Evolutionary conservation across 1,140 invertebrate genomes (phyloP).

Genomic region (Chironomus tepperi): DNA sequence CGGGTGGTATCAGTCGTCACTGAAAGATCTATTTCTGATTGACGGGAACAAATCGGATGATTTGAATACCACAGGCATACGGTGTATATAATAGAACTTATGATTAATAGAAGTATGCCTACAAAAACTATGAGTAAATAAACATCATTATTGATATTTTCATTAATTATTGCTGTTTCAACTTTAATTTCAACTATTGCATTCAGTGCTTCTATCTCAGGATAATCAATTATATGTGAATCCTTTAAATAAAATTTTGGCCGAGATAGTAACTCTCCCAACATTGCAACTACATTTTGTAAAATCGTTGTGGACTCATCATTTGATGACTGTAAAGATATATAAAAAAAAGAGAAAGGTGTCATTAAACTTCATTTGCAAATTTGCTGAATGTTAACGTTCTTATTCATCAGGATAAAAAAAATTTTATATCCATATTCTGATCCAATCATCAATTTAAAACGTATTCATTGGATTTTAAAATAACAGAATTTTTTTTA

Average conservation of each 20-base stretch:
- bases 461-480: too few relatives aligned
- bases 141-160: conserved; percentile 33
- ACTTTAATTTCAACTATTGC: conserved; percentile 73
- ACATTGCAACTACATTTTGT: conserved; percentile 51
- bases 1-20: conserved; percentile 48
- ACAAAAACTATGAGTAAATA: not conserved
- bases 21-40: conserved; percentile 44
- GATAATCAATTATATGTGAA: conserved; percentile 41
- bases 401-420: not conserved
- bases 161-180: conserved; percentile 56
- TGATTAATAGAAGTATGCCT: not conserved
- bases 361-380: not conserved
- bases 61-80: not conserved
- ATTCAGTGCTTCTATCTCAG: conserved; percentile 53
- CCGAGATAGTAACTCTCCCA: conserved; percentile 62
- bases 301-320: conserved; percentile 46
- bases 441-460: too few relatives aligned
- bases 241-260: conserved; percentile 36
- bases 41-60: conserved; percentile 17
- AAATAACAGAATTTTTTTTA: too few relatives aligned
- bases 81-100: not conserved
- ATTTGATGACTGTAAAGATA: conserved; percentile 41
- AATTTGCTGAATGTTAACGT: not conserved
- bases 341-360: conserved; percentile 24
- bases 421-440: too few relatives aligned